These are phyloP conservation scores for Halisarca cf. caerulea DNA, from an alignment of 37 sponge, comb jelly and placozoan genomes.

Conservation along the genomic window DNA sequence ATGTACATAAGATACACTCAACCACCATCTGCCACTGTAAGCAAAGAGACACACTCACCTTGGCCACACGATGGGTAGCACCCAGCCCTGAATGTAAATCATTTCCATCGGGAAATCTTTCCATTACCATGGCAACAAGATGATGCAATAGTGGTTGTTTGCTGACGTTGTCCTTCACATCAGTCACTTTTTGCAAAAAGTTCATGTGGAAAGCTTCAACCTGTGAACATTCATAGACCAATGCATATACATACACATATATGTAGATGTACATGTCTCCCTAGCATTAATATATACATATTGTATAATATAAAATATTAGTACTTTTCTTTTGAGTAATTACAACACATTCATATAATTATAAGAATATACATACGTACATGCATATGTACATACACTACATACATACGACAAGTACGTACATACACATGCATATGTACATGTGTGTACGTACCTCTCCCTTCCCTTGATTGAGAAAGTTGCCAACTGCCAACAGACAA, in stretches of 20 bases:
- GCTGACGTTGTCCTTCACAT: constrained; percentile 92
- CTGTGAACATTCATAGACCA: too few relatives aligned
- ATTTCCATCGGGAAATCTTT: constrained; percentile 69
- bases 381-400: too few relatives aligned
- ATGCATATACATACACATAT: too few relatives aligned
- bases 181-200: constrained; percentile 71
- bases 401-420: not conserved
- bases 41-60: constrained; percentile 40
- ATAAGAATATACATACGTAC: not conserved
- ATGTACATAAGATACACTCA: not conserved
- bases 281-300: too few relatives aligned
- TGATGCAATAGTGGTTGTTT: constrained; percentile 84
- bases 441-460: constrained; percentile 21
- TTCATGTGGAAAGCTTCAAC: constrained; percentile 84
- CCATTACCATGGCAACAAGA: constrained; percentile 82
- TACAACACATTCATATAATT: not conserved
- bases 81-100: constrained; percentile 85
- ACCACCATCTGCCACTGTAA: too few relatives aligned
- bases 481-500: constrained; percentile 80
- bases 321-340: not conserved
- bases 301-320: too few relatives aligned
- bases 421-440: not conserved
- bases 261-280: not conserved
- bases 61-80: constrained; percentile 72
- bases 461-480: constrained; percentile 83